Percentiles rank a stretch among this genome's conserved stretches.
Evolutionary conservation across 2,113 vertebrate species (phyloP).

Genomic region (Oophaga pumilio): DNA sequence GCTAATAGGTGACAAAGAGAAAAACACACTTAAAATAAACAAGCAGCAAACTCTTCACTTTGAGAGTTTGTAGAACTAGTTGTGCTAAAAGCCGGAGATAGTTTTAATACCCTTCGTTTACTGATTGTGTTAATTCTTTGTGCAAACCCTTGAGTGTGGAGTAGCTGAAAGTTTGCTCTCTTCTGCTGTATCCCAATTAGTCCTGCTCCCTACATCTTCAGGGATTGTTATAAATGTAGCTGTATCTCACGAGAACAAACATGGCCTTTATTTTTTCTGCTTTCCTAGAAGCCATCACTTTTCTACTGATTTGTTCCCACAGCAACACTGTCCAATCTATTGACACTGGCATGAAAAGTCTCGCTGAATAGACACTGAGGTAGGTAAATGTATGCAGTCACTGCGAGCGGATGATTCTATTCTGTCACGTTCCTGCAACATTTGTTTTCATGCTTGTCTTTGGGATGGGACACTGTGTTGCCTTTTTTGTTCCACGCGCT

Average conservation of each 20-base stretch:
- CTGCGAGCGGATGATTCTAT: constrained; percentile 98
- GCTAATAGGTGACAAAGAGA: constrained; percentile 36
- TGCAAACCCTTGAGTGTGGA: constrained; percentile 65
- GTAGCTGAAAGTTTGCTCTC: constrained; percentile 60
- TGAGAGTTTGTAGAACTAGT: constrained; percentile 52
- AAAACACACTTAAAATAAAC: constrained; percentile 64
- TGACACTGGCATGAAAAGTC: constrained; percentile 71
- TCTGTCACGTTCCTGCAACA: constrained; percentile 87
- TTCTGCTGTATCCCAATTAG: constrained; percentile 72
- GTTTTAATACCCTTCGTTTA: constrained; percentile 62
- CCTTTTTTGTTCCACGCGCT: constrained; percentile 86
- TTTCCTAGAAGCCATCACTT: constrained; percentile 69
- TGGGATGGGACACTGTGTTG: constrained; percentile 88
- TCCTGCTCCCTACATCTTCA: constrained; percentile 54
- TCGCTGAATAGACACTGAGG: constrained; percentile 89
- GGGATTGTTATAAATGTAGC: constrained; percentile 68
- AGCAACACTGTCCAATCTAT: constrained; percentile 80
- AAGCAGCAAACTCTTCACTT: constrained; percentile 64
- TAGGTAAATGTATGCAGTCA: constrained; percentile 99
- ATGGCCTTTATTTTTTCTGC: constrained; percentile 64
- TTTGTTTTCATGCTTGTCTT: constrained; percentile 98
- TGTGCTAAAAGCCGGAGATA: constrained; percentile 68
- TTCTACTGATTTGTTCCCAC: constrained; percentile 78
- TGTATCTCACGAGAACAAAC: constrained; percentile 66
- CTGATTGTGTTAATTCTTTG: constrained; percentile 73